Percentiles rank a stretch among this genome's conserved stretches.
phyloP scores from a whole-genome alignment of 2,113 vertebrate species.

The Spilogale gracilis region DNA sequence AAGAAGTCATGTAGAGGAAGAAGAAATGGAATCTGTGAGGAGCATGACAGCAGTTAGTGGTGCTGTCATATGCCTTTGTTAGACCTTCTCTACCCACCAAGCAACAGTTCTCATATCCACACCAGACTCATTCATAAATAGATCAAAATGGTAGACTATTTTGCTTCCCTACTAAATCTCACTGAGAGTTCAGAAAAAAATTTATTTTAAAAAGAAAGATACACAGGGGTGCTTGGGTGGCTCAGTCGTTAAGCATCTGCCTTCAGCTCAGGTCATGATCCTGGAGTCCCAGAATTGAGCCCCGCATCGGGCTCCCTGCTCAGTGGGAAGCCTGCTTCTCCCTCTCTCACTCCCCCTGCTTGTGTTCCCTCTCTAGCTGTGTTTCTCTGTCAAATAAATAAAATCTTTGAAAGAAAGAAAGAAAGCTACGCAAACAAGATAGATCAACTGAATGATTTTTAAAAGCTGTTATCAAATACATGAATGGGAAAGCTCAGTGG shows the following conservation, averaged over 20 bases:
- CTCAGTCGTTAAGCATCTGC: too few relatives aligned
- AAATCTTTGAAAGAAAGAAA: not conserved
- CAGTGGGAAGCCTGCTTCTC: too few relatives aligned
- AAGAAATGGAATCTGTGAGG: not conserved
- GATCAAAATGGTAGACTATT: not conserved
- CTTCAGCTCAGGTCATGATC: too few relatives aligned
- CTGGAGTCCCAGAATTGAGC: too few relatives aligned
- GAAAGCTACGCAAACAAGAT: not conserved
- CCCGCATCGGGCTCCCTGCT: too few relatives aligned
- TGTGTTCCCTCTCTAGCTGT: too few relatives aligned
- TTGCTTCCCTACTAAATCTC: not conserved
- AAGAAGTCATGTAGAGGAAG: not conserved
- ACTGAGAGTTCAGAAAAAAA: not conserved
- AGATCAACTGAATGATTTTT: not conserved
- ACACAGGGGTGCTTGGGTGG: too few relatives aligned
- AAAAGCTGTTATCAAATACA: not conserved
- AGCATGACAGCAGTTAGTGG: not conserved
- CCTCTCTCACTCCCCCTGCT: too few relatives aligned
- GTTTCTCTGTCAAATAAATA: too few relatives aligned
- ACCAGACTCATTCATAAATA: not conserved
- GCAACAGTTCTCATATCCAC: not conserved
- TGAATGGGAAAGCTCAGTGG: not conserved
- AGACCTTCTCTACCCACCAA: not conserved
- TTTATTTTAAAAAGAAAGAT: conserved; percentile 1
- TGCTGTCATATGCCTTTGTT: not conserved